Conservation (phyloP, 2,888 invertebrate species). For the Eupeodes latifasciatus region DNA sequence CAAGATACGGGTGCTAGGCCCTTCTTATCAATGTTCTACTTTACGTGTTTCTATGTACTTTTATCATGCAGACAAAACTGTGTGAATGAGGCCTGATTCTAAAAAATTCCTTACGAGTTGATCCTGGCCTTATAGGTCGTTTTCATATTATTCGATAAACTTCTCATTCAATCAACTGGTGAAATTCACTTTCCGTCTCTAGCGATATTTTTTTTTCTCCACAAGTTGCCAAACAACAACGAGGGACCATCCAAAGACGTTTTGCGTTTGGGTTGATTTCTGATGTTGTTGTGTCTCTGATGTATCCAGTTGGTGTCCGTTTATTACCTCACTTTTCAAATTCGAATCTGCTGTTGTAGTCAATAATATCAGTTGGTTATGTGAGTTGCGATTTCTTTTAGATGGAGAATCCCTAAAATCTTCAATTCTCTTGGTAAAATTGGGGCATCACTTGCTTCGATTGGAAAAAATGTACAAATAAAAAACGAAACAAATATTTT, state of each 20-base stretch:
- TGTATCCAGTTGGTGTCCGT: slow-evolving; percentile 60
- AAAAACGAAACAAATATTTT: neutral
- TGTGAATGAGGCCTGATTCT: no score
- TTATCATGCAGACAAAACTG: no score
- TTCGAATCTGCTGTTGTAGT: slow-evolving; percentile 54
- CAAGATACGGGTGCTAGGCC: no score
- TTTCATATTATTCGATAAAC: no score
- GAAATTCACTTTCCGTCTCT: slow-evolving; percentile 8
- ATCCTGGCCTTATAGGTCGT: no score
- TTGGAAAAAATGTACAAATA: neutral
- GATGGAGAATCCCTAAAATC: slow-evolving; percentile 63
- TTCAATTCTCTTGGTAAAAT: slow-evolving; percentile 16
- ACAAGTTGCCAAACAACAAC: slow-evolving; percentile 29
- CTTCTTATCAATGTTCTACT: no score
- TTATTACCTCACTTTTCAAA: slow-evolving; percentile 71
- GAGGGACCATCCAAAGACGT: slow-evolving; percentile 31
- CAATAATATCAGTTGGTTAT: slow-evolving; percentile 71
- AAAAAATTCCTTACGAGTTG: no score
- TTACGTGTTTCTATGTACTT: no score
- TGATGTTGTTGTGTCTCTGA: slow-evolving; percentile 41
- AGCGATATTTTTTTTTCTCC: neutral
- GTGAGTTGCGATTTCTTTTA: slow-evolving; percentile 62
- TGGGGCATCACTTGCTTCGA: neutral
- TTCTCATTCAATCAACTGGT: neutral
- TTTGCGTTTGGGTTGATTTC: slow-evolving; percentile 30